Conservation (phyloP, 2,113 vertebrate species). For the Procavia capensis region DNA sequence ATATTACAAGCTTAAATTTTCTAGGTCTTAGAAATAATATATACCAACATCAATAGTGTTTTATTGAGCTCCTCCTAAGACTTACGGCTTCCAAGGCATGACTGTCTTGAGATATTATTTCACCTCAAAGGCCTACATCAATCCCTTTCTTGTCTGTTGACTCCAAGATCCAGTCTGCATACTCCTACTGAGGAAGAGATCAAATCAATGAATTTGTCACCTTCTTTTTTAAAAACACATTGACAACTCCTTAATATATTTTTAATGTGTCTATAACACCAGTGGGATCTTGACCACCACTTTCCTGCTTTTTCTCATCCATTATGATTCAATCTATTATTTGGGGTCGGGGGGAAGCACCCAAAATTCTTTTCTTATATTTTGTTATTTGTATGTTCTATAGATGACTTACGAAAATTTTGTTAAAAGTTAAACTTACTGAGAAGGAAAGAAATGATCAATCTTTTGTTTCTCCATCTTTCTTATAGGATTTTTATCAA, state of each 20-base stretch:
- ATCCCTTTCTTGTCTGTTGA: constrained; percentile 21
- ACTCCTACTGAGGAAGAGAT: background rate
- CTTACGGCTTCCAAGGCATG: background rate
- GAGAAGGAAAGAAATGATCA: background rate
- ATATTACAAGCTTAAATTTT: constrained; percentile 48
- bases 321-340: background rate
- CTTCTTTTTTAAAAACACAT: background rate
- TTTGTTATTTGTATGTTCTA: background rate
- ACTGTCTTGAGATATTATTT: background rate
- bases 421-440: background rate
- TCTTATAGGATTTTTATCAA: background rate
- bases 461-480: background rate
- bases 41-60: background rate
- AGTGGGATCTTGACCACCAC: background rate
- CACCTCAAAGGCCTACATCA: constrained; percentile 60
- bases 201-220: constrained; percentile 17
- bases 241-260: background rate
- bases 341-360: background rate
- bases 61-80: background rate
- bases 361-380: background rate
- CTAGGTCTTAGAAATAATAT: background rate
- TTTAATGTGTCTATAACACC: background rate
- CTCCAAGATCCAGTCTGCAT: constrained; percentile 45
- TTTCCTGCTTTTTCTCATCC: background rate
- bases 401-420: background rate